Conservation (phyloP, 2,888 invertebrate species). For the Xestobium rufovillosum region DNA sequence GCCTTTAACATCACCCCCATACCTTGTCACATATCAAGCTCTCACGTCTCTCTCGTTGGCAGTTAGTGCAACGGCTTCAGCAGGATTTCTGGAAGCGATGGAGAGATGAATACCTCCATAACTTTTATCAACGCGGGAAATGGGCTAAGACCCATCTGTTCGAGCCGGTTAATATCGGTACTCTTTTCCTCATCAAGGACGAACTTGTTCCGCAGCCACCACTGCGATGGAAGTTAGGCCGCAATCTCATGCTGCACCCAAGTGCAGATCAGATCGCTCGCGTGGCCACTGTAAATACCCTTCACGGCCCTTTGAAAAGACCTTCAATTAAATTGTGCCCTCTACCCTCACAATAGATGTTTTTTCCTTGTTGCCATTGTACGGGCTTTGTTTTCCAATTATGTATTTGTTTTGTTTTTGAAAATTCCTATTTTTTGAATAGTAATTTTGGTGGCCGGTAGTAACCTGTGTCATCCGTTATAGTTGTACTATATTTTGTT, state of each 20-base stretch:
- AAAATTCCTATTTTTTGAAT: constrained; percentile 1
- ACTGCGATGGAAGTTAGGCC: constrained; percentile 1
- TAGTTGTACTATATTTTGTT: no score
- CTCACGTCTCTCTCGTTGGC: constrained; percentile 24
- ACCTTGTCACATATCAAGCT: no score
- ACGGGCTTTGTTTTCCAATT: not conserved
- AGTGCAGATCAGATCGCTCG: not conserved
- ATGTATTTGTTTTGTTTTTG: not conserved
- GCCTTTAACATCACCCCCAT: no score
- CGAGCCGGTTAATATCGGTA: constrained; percentile 1
- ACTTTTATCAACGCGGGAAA: not conserved
- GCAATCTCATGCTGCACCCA: not conserved
- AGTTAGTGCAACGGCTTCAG: not conserved
- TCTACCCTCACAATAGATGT: not conserved
- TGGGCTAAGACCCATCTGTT: not conserved
- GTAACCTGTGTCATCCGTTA: no score
- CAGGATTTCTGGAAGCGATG: no score
- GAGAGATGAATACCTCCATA: no score
- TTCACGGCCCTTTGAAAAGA: not conserved
- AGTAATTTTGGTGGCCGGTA: constrained; percentile 2
- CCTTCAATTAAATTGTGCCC: constrained; percentile 1
- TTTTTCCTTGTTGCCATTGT: not conserved
- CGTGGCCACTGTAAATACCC: not conserved
- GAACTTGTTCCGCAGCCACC: no score
- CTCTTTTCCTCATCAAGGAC: not conserved